A percentile compares a stretch with the other conserved stretches of the same genome.
Conservation (phyloP, 92 coral and sea anemone species). For the Zoanthus gigantus region DNA sequence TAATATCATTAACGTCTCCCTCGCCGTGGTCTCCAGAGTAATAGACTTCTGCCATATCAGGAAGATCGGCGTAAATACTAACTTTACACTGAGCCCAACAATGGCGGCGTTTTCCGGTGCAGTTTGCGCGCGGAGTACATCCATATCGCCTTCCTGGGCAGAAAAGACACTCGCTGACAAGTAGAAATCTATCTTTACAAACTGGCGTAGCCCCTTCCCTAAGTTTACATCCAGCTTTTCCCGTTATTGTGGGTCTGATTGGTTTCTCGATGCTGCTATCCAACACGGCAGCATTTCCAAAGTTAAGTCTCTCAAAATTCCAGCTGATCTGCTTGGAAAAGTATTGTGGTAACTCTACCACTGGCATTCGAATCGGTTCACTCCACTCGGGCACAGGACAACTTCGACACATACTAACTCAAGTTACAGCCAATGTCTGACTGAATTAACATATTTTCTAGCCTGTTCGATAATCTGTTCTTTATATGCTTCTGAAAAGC, state of each 20-base stretch:
- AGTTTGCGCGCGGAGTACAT: constrained; percentile 93
- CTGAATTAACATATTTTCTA: neutral
- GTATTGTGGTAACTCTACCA: constrained; percentile 81
- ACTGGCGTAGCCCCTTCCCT: constrained; percentile 91
- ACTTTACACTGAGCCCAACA: constrained; percentile 95
- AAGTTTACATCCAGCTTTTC: constrained; percentile 82
- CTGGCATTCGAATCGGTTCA: constrained; percentile 85
- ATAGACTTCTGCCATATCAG: constrained; percentile 83
- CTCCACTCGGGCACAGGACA: constrained; percentile 98
- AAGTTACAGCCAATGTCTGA: neutral
- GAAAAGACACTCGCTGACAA: constrained; percentile 95
- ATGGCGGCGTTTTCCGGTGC: constrained; percentile 92
- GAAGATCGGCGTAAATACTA: constrained; percentile 82
- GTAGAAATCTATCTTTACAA: constrained; percentile 89
- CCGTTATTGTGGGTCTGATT: constrained; percentile 92
- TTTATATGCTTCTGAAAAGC: neutral
- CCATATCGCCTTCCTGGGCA: constrained; percentile 97
- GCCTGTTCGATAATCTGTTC: neutral
- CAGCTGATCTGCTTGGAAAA: constrained; percentile 95
- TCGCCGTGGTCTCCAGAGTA: constrained; percentile 92
- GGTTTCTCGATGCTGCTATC: constrained; percentile 85
- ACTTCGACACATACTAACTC: constrained; percentile 81
- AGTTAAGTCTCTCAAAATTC: constrained; percentile 96
- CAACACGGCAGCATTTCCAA: constrained; percentile 90
- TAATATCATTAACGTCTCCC: constrained; percentile 84